A percentile compares a stretch with the other conserved stretches of the same genome.
Evolutionary conservation across 2,888 invertebrate species (phyloP).

Genomic region (Ptychoptera albimana): DNA sequence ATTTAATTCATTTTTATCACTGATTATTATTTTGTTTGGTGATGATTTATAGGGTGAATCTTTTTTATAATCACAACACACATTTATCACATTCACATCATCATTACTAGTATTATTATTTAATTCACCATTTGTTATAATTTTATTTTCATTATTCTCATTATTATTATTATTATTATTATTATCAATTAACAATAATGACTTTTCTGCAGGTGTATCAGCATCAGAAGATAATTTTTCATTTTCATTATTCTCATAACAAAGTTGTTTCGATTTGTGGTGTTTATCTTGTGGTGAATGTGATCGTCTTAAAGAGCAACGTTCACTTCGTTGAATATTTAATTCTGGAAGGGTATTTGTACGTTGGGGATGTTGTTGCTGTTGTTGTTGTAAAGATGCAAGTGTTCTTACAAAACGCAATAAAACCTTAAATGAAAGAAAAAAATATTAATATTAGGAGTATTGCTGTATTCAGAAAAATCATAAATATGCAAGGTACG

Average conservation of each 20-base stretch:
- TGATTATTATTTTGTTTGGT: no score
- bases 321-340: no score
- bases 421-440: constrained; percentile 8
- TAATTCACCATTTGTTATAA: constrained; percentile 4
- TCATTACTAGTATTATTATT: not conserved
- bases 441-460: no score
- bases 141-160: not conserved
- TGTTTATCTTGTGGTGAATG: not conserved
- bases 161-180: not conserved
- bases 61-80: no score
- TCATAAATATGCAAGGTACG: no score
- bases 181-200: not conserved
- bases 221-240: not conserved
- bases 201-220: no score
- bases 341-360: not conserved
- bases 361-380: constrained; percentile 5
- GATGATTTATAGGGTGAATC: no score
- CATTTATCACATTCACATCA: no score
- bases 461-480: no score
- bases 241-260: not conserved
- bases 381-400: constrained; percentile 11
- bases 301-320: not conserved
- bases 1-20: no score
- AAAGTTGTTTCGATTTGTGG: not conserved
- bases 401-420: constrained; percentile 10